These are phyloP conservation scores for Cyphomyrus discorhynchus DNA, from an alignment of 2,113 vertebrate genomes.

Conservation along the genomic window DNA sequence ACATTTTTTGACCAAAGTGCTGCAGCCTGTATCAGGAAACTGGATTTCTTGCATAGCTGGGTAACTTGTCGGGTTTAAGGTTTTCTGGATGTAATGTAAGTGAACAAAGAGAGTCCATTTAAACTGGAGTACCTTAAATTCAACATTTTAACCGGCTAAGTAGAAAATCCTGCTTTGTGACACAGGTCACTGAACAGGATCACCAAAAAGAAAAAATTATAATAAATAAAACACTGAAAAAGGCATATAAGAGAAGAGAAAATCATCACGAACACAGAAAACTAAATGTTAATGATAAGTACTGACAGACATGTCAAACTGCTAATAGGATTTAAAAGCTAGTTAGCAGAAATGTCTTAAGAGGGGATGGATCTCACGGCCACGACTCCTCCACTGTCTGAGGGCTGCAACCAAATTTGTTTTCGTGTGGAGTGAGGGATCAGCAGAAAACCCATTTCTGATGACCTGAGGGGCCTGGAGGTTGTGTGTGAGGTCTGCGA, in stretches of 20 bases:
- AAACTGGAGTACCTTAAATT: background rate
- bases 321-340: background rate
- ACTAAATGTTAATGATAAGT: background rate
- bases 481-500: background rate
- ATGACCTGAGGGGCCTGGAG: background rate
- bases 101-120: background rate
- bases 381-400: background rate
- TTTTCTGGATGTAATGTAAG: background rate
- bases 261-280: background rate
- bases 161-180: background rate
- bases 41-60: background rate
- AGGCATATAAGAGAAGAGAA: background rate
- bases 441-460: background rate
- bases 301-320: background rate
- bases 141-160: background rate
- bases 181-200: background rate
- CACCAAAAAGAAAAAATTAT: background rate
- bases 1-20: background rate
- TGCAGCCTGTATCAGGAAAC: background rate
- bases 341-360: background rate
- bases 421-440: background rate
- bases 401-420: background rate
- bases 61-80: background rate
- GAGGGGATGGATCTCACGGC: background rate
- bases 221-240: background rate